Evolutionary conservation across 2,888 invertebrate species (phyloP).

Genomic region (Pharmacophagus antenor): DNA sequence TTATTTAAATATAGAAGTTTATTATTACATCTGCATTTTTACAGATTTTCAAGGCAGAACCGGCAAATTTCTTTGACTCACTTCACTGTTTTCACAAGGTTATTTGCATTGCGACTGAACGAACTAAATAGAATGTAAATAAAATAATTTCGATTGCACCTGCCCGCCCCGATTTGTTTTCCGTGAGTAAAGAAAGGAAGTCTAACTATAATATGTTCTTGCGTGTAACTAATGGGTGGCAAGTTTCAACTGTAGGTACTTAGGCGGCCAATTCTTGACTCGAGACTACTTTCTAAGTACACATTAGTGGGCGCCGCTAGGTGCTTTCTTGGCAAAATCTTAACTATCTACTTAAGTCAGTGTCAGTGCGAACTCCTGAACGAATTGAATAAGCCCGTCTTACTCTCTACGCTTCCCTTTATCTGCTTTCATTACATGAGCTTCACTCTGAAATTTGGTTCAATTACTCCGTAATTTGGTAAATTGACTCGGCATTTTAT

Average conservation of each 20-base stretch:
- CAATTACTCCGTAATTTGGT: slow-evolving; percentile 73
- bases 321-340: slow-evolving; percentile 68
- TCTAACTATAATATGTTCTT: slow-evolving; percentile 72
- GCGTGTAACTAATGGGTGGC: slow-evolving; percentile 74
- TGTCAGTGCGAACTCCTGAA: slow-evolving; percentile 62
- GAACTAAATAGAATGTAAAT: slow-evolving; percentile 29
- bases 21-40: too few species aligned
- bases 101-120: slow-evolving; percentile 4
- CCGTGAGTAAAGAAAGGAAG: slow-evolving; percentile 62
- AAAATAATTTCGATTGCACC: slow-evolving; percentile 37
- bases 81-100: not conserved
- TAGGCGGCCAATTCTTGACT: slow-evolving; percentile 70
- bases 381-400: slow-evolving; percentile 69
- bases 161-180: slow-evolving; percentile 47
- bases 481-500: slow-evolving; percentile 71
- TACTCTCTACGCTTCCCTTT: slow-evolving; percentile 58
- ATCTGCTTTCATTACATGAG: slow-evolving; percentile 73
- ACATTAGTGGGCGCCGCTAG: slow-evolving; percentile 67
- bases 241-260: slow-evolving; percentile 71
- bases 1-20: too few species aligned
- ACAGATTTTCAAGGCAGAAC: too few species aligned
- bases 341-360: slow-evolving; percentile 75
- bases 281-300: slow-evolving; percentile 73
- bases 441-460: slow-evolving; percentile 72
- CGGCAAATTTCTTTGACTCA: not conserved